Percentiles rank a stretch among this genome's conserved stretches.
phyloP scores from a whole-genome alignment of 2,888 invertebrate species.

The Euclidia mi region DNA sequence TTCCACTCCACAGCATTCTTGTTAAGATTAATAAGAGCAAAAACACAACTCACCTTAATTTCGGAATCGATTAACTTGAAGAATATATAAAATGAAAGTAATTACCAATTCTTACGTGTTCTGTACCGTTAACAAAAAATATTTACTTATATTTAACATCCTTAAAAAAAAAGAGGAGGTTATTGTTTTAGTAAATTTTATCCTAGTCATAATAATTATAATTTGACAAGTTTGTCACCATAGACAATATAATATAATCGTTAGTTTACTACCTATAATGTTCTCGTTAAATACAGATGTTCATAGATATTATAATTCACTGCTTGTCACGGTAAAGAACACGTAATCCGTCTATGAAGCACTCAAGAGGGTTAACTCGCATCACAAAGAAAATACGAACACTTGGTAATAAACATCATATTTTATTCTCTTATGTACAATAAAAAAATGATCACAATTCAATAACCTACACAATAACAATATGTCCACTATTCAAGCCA shows the following conservation, averaged over 20 bases:
- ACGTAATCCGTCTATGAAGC: not conserved
- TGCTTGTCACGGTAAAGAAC: constrained; percentile 12
- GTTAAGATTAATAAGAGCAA: constrained; percentile 63
- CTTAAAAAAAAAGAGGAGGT: no score
- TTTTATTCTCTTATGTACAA: constrained; percentile 68
- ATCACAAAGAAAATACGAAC: constrained; percentile 43
- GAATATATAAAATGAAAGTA: constrained; percentile 19
- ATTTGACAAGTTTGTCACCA: no score
- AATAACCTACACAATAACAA: constrained; percentile 51
- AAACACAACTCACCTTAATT: constrained; percentile 67
- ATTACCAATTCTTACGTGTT: constrained; percentile 57
- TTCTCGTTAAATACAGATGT: no score
- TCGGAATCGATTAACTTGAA: constrained; percentile 13
- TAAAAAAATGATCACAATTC: constrained; percentile 64
- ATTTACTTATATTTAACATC: no score
- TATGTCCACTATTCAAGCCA: constrained; percentile 48
- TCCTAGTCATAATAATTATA: no score
- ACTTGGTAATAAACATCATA: constrained; percentile 58
- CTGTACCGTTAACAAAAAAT: constrained; percentile 23
- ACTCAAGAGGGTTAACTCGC: constrained; percentile 16
- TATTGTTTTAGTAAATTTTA: no score
- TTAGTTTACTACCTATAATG: no score
- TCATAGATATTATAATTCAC: no score
- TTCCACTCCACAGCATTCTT: constrained; percentile 72
- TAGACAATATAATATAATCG: no score